Percentiles rank a stretch among this genome's conserved stretches.
Evolutionary conservation across 2,888 invertebrate genomes (phyloP).

Genomic region (Athripsodes cinereus): DNA sequence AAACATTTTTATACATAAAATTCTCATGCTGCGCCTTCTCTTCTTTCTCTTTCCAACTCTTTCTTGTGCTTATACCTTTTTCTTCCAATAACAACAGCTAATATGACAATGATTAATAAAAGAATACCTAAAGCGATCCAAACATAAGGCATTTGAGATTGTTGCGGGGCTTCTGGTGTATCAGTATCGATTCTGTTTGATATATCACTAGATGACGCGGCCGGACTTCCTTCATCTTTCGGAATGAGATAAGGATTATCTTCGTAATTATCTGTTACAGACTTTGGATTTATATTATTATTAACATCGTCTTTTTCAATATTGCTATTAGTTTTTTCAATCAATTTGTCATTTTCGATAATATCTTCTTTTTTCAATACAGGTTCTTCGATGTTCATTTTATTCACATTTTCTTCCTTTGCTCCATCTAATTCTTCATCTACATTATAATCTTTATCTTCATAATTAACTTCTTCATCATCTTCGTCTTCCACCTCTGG

Average conservation of each 20-base stretch:
- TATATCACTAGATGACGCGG: constrained; percentile 23
- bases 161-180: constrained; percentile 8
- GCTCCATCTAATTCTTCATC: constrained; percentile 34
- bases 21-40: constrained; percentile 31
- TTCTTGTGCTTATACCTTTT: constrained; percentile 49
- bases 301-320: neutral
- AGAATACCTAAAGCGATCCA: constrained; percentile 47
- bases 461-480: constrained; percentile 4
- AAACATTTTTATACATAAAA: constrained; percentile 29
- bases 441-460: constrained; percentile 27
- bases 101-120: constrained; percentile 39
- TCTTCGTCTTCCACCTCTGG: constrained; percentile 7
- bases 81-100: constrained; percentile 44
- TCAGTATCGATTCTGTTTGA: constrained; percentile 11
- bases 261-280: constrained; percentile 2
- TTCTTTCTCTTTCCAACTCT: constrained; percentile 44
- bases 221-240: constrained; percentile 19
- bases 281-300: neutral
- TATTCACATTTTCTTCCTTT: neutral
- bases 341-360: neutral
- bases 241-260: constrained; percentile 23
- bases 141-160: constrained; percentile 35
- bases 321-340: constrained; percentile 1
- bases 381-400: neutral
- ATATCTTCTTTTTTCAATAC: neutral